These are phyloP conservation scores for Tiphia femorata DNA, from an alignment of 2,888 invertebrate genomes.

Conservation along the genomic window DNA sequence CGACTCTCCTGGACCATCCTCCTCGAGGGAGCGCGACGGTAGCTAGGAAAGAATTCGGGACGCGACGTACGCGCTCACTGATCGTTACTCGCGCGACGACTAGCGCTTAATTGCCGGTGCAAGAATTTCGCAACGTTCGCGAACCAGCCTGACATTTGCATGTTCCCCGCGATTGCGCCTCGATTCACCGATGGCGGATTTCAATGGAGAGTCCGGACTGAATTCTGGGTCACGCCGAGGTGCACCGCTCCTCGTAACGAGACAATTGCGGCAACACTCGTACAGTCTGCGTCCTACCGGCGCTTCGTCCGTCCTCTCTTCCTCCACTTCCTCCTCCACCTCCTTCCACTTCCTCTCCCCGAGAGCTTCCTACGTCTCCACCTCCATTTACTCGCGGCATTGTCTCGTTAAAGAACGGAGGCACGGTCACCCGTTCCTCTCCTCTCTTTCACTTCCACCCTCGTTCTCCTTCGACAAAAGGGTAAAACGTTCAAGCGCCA, in stretches of 20 bases:
- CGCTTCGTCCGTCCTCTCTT: neutral
- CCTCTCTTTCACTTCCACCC: constrained; percentile 2
- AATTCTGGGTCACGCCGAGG: constrained; percentile 41
- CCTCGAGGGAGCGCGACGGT: too few species aligned
- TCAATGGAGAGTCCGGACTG: constrained; percentile 33
- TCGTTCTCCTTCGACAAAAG: constrained; percentile 20
- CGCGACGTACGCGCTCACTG: too few species aligned
- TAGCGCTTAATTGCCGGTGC: constrained; percentile 4
- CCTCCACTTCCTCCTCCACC: neutral
- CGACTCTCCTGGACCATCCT: too few species aligned
- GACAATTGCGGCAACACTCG: constrained; percentile 42
- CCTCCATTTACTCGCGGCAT: constrained; percentile 16
- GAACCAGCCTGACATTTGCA: constrained; percentile 23
- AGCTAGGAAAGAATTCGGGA: too few species aligned
- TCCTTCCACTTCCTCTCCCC: neutral
- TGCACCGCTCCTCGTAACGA: constrained; percentile 38
- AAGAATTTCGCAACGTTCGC: constrained; percentile 22
- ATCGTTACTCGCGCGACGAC: too few species aligned
- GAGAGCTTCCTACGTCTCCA: constrained; percentile 1
- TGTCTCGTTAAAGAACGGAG: constrained; percentile 42
- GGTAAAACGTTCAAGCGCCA: constrained; percentile 38
- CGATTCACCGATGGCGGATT: constrained; percentile 36
- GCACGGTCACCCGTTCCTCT: neutral
- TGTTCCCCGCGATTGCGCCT: constrained; percentile 37
- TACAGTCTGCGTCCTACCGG: constrained; percentile 6